Evolutionary conservation across 2,113 vertebrate species (phyloP).

Genomic region (Proteles cristata): DNA sequence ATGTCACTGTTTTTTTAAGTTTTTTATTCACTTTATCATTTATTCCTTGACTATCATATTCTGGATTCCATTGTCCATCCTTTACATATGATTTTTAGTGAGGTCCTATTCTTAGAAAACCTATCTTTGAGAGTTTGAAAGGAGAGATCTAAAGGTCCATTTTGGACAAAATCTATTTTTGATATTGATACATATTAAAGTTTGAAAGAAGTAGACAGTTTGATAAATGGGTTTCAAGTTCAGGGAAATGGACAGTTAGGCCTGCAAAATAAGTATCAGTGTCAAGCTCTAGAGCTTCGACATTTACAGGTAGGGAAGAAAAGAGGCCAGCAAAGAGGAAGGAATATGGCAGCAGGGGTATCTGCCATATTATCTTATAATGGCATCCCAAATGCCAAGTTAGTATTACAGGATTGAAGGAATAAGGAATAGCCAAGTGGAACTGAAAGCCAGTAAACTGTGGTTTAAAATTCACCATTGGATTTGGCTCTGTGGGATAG

Average conservation of each 20-base stretch:
- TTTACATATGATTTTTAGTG: neutral
- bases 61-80: neutral
- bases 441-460: neutral
- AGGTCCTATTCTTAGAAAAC: neutral
- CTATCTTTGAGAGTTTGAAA: neutral
- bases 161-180: neutral
- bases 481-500: neutral
- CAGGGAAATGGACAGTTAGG: neutral
- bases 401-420: neutral
- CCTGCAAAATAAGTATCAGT: neutral
- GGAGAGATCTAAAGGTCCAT: neutral
- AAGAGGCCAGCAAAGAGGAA: neutral
- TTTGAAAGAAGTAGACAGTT: neutral
- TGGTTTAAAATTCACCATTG: neutral
- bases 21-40: neutral
- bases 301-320: neutral
- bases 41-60: neutral
- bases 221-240: neutral
- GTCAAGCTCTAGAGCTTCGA: neutral
- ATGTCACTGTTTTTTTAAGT: neutral
- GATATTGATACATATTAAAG: neutral
- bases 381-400: neutral
- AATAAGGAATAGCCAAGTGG: neutral
- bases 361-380: too few species aligned
- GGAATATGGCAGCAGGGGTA: rapidly evolving